phyloP scores from a whole-genome alignment of 2,888 invertebrate genomes.

The Lutraria lutraria region DNA sequence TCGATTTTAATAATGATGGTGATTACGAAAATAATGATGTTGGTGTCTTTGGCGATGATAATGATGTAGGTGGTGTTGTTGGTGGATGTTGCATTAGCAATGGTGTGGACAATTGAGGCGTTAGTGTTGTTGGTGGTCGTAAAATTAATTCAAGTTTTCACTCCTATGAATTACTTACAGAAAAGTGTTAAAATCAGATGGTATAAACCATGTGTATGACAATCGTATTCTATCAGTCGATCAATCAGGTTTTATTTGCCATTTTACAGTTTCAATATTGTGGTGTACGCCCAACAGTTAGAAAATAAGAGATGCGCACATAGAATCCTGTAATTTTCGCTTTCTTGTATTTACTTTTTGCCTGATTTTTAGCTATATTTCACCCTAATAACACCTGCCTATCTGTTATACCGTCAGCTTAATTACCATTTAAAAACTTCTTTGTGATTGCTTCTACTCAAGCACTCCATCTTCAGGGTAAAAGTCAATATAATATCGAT shows the following conservation, averaged over 20 bases:
- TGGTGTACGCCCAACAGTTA: constrained; percentile 18
- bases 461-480: constrained; percentile 55
- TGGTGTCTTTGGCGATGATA: neutral
- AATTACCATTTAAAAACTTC: constrained; percentile 62
- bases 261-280: constrained; percentile 13
- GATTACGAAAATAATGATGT: neutral
- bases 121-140: neutral
- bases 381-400: constrained; percentile 51
- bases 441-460: constrained; percentile 60
- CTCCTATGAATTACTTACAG: neutral
- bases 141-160: no score
- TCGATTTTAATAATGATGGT: neutral
- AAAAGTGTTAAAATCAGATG: neutral
- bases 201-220: neutral
- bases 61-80: neutral
- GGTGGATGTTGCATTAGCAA: neutral
- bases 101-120: neutral
- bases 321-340: constrained; percentile 7
- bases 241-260: constrained; percentile 15
- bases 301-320: constrained; percentile 15
- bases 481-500: constrained; percentile 66
- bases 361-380: constrained; percentile 43
- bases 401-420: constrained; percentile 48
- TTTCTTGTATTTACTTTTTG: constrained; percentile 54
- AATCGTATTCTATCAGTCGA: neutral